Evolutionary conservation across 2,888 invertebrate genomes (phyloP).

Genomic region (Geophilus truncorum): DNA sequence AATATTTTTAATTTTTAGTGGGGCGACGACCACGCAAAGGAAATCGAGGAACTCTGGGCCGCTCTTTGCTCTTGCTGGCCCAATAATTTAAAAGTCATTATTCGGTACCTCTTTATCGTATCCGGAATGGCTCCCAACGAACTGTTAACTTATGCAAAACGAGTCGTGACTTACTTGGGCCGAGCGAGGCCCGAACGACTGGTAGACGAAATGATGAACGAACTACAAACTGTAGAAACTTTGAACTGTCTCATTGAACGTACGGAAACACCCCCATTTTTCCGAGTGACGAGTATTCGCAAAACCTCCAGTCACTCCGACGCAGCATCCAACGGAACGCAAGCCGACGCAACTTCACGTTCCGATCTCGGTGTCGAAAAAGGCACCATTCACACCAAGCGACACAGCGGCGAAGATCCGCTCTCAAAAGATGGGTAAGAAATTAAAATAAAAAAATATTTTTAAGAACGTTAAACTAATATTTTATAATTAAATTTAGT

Average conservation of each 20-base stretch:
- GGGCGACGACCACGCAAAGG: slow-evolving; percentile 90
- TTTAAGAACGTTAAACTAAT: neutral
- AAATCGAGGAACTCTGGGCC: slow-evolving; percentile 94
- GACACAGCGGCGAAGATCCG: slow-evolving; percentile 55
- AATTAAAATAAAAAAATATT: neutral
- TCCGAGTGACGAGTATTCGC: slow-evolving; percentile 75
- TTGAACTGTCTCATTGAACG: slow-evolving; percentile 92
- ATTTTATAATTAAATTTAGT: slow-evolving; percentile 36
- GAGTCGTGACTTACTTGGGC: slow-evolving; percentile 88
- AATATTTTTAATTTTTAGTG: slow-evolving; percentile 58
- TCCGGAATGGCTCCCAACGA: slow-evolving; percentile 96
- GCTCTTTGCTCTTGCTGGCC: slow-evolving; percentile 94
- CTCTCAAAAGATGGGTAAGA: slow-evolving; percentile 35
- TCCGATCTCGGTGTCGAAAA: slow-evolving; percentile 73
- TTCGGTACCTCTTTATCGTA: slow-evolving; percentile 91
- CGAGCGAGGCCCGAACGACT: slow-evolving; percentile 85
- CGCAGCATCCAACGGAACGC: slow-evolving; percentile 39
- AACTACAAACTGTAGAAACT: slow-evolving; percentile 93
- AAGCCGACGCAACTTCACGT: slow-evolving; percentile 42
- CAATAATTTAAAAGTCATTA: slow-evolving; percentile 92
- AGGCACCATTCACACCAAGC: slow-evolving; percentile 93
- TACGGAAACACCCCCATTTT: slow-evolving; percentile 97
- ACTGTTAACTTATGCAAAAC: slow-evolving; percentile 85
- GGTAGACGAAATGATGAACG: slow-evolving; percentile 94
- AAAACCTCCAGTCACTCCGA: slow-evolving; percentile 81